Evolutionary conservation across 37 sponge, comb jelly and placozoan species (phyloP), one percentile per base, ranked within the genome.

Genomic region (Tethya wilhelma): DNA sequence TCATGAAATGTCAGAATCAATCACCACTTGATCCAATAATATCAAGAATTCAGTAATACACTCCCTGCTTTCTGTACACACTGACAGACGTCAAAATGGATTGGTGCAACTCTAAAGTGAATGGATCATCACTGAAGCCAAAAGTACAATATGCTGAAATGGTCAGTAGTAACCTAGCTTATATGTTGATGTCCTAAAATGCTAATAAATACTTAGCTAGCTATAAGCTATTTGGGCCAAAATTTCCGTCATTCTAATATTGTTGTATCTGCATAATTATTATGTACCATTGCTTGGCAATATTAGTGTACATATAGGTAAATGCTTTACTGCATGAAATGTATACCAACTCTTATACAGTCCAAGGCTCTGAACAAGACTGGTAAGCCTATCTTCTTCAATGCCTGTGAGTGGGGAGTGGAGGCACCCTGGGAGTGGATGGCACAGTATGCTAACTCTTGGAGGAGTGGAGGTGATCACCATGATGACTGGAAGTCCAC

Each of bases 381-480:
- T 34, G 90, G 89, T 1, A 89, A 86, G 71, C 74, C 82, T 25
- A 89, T 93, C 59, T 86, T 89, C 80, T 93, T 93, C 70, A 86
- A 89, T 67, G 38, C 94, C 0, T 93, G 94, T 83, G 94, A 93
- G 45, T 89, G 94, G 94, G 94, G 94, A 4, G 87, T 79, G 63
- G 90, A 89, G n/a, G 72, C 82, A 25, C 94, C 94, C 4, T 93
- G 94, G 94, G 80, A 79, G 65, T 93, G 94, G 94, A 93, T 93
- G 94, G 56, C 37, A 8, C 69, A 56, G 75, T 82, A 82, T 57
- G 94, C 94, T 60, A 93, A 89, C 76, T 86, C 94, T 26, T 93
- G 94, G 94, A 89, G 94, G 79, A 81, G 83, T 73, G 94, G 94
- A 6, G 77, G 77, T 34, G 94, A 93, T 60, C 94, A 93, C 42